Base-by-base conservation (phyloP, 2,113 vertebrate genomes). In the Microtus oregoni region DNA sequence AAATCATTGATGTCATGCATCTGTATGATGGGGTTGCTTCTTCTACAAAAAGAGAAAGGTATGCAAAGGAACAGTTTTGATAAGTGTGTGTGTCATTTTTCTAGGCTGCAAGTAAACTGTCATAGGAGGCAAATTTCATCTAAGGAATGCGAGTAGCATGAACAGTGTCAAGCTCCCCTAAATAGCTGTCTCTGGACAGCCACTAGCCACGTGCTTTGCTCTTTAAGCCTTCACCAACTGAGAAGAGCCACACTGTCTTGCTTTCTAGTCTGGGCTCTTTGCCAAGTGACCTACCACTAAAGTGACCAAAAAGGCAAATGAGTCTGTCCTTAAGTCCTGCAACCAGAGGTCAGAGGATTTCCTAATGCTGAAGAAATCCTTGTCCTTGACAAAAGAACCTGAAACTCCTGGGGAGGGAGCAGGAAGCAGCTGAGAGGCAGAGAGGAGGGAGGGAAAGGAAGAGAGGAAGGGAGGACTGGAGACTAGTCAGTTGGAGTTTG, bases 61-160 rank as follows among this genome's bases (percentile, higher is more conserved):
- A 67, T 86, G 12, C 75, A 90, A 88, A 92, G n/a, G 20, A 76
- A 94, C 3, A 65, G 41, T 92, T 95, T 86, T 61, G 20, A 68
- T 10, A 72, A 28, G 26, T 15, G 24, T 50, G 58, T 2, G 58
- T 8, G 41, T 83, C n/a, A 8, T 83, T 83, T 61, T 63, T 93
- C 52, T 93, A 94, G 72, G 89, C 78, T 75, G 91, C 26, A 81
- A 83, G 41, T 58, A 79, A 72, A 28, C 41, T 44, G 20, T 58
- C 76, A 20, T 50, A 76, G 58, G 52, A 63, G 75, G 73, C 28
- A 67, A 50, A 52, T 95, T 94, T 92, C 35, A 81, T 70, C 52
- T 90, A 72, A 93, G 13, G 52, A 90, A 72, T 44, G 58, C 17
- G 20, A 77, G 63, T 65, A 82, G 52, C 79, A 91, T 73, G 55